Evolutionary conservation across 2,888 invertebrate genomes (phyloP).

Genomic region (Malthinus flaveolus): DNA sequence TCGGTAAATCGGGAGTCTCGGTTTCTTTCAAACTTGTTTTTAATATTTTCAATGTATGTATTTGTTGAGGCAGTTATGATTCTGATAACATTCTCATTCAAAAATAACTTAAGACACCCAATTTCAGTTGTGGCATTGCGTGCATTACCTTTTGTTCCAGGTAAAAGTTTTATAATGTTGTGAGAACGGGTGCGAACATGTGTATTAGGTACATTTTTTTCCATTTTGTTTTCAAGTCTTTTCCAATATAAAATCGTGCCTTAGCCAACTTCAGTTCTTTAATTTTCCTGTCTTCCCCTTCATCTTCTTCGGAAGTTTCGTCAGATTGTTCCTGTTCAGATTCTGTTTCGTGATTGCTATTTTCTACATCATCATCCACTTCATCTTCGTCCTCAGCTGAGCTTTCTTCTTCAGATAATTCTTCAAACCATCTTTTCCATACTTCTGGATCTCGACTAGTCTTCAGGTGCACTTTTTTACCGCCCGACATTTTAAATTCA

Average conservation of each 20-base stretch:
- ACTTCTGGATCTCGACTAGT: too few relatives aligned
- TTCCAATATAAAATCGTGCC: not conserved
- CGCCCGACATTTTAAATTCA: too few relatives aligned
- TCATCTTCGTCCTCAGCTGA: too few relatives aligned
- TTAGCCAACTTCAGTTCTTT: too few relatives aligned
- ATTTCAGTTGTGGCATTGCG: constrained; percentile 10
- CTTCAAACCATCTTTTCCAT: too few relatives aligned
- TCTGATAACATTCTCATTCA: constrained; percentile 1
- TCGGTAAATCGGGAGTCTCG: not conserved
- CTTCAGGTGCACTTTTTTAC: too few relatives aligned
- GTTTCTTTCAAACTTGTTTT: constrained; percentile 9
- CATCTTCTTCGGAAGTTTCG: not conserved
- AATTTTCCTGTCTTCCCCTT: not conserved
- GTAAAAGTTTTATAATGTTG: constrained; percentile 12
- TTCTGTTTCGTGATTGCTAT: too few relatives aligned
- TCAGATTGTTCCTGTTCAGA: not conserved
- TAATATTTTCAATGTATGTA: constrained; percentile 8
- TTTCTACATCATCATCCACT: too few relatives aligned
- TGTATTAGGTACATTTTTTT: not conserved
- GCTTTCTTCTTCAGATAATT: too few relatives aligned
- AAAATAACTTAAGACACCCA: constrained; percentile 5
- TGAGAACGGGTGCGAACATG: not conserved
- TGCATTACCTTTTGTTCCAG: constrained; percentile 7
- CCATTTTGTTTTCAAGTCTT: constrained; percentile 1
- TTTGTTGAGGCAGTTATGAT: constrained; percentile 8